Conservation (phyloP, 2,797 vertebrate genomes). For the Gallirallus australis region DNA sequence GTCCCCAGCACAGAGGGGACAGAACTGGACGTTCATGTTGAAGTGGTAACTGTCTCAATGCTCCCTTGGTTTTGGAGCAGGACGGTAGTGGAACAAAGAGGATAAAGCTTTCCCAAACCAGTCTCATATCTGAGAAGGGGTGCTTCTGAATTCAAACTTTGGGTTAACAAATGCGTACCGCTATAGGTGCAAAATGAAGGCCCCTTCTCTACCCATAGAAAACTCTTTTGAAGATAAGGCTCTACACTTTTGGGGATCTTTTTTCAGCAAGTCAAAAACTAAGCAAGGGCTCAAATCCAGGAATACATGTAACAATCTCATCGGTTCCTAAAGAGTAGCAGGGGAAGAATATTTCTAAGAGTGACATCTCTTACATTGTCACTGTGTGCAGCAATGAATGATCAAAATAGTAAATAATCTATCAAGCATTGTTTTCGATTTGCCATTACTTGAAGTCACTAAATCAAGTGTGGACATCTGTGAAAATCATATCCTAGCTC, state of each 20-base stretch:
- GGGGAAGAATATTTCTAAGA: background rate
- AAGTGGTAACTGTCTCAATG: background rate
- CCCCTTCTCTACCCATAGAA: background rate
- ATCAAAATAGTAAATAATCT: background rate
- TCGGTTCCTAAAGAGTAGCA: background rate
- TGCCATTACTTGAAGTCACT: background rate
- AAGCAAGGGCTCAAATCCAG: background rate
- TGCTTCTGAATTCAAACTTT: background rate
- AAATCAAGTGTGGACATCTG: background rate
- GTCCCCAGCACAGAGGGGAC: background rate
- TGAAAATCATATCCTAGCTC: background rate
- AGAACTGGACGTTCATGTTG: background rate
- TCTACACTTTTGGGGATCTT: too few species aligned
- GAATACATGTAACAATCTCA: background rate
- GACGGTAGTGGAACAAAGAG: background rate
- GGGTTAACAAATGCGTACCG: background rate
- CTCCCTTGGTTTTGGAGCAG: background rate
- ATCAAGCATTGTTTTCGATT: background rate
- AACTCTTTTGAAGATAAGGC: background rate
- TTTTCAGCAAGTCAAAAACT: background rate
- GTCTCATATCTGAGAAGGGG: fast-evolving
- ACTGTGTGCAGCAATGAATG: background rate
- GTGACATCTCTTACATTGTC: background rate
- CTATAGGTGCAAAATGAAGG: background rate
- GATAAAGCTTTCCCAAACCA: background rate